These are phyloP conservation scores for Mellilla xanthometata DNA, from an alignment of 2,888 invertebrate species.

Conservation along the genomic window DNA sequence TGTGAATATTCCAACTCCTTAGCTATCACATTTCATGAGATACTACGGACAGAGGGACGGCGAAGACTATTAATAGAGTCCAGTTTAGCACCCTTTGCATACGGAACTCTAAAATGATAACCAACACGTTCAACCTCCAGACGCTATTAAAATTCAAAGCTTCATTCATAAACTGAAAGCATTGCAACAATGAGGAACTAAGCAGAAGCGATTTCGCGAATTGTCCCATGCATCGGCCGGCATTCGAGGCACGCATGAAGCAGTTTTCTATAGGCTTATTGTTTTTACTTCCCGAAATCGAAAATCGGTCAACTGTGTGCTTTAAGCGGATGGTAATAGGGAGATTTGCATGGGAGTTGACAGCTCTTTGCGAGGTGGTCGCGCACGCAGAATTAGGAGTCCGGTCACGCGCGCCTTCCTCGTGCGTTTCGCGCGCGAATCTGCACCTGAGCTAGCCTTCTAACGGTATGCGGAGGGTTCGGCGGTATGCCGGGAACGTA, in stretches of 20 bases:
- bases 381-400: conserved; percentile 60
- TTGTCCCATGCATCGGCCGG: conserved; percentile 58
- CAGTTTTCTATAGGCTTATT: conserved; percentile 61
- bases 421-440: conserved; percentile 77
- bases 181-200: conserved; percentile 76
- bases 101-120: no score
- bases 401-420: conserved; percentile 78
- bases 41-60: no score
- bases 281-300: conserved; percentile 41
- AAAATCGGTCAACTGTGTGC: conserved; percentile 44
- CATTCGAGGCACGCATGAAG: conserved; percentile 64
- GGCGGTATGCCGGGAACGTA: conserved; percentile 54
- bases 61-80: no score
- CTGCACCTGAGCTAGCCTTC: conserved; percentile 59
- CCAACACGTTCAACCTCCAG: conserved; percentile 16
- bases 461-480: conserved; percentile 74
- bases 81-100: no score
- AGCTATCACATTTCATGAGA: no score
- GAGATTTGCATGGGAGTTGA: conserved; percentile 22
- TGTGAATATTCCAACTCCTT: no score
- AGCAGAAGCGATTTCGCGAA: conserved; percentile 76
- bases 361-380: conserved; percentile 26
- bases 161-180: conserved; percentile 68
- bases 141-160: conserved; percentile 61
- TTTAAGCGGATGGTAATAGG: conserved; percentile 46